Percentiles rank a stretch among this genome's conserved stretches.
phyloP scores from a whole-genome alignment of 1,140 invertebrate genomes.

The Aphelenchoides avenae region DNA sequence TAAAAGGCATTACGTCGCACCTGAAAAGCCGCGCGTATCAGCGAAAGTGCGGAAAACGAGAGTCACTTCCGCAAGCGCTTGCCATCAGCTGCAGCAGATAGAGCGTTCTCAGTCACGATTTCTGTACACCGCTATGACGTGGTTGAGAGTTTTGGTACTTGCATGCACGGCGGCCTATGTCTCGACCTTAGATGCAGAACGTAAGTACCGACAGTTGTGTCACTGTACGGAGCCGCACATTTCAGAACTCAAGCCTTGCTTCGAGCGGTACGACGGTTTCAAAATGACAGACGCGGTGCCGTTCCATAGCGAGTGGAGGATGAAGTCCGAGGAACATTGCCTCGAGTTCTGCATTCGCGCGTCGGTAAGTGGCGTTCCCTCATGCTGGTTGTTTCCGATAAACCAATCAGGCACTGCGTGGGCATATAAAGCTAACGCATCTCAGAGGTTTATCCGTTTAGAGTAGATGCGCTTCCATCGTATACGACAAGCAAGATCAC shows the following conservation, averaged over 20 bases:
- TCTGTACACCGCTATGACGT: too few species aligned
- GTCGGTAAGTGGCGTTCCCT: slow-evolving; percentile 36
- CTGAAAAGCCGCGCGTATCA: too few species aligned
- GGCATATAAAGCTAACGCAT: slow-evolving; percentile 2
- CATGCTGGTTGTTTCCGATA: neutral
- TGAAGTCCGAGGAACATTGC: slow-evolving; percentile 47
- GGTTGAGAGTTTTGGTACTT: too few species aligned
- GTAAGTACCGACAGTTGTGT: too few species aligned
- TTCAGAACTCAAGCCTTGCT: slow-evolving; percentile 52
- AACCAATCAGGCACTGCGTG: neutral
- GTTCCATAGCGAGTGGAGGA: slow-evolving; percentile 47
- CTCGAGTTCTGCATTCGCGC: slow-evolving; percentile 42
- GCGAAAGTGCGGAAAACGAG: too few species aligned
- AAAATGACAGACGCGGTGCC: slow-evolving; percentile 42
- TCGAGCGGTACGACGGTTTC: slow-evolving; percentile 49
- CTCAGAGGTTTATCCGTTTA: slow-evolving; percentile 20
- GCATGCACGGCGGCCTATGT: too few species aligned
- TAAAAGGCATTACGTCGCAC: too few species aligned
- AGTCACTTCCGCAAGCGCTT: too few species aligned
- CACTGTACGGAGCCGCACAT: too few species aligned
- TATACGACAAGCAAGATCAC: slow-evolving; percentile 48
- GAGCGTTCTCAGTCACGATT: too few species aligned
- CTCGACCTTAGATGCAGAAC: too few species aligned
- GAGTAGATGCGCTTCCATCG: slow-evolving; percentile 50
- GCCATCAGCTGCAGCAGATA: too few species aligned